Base-by-base conservation (phyloP, 37 sponge, comb jelly and placozoan species). In the Halichondria panicea region DNA sequence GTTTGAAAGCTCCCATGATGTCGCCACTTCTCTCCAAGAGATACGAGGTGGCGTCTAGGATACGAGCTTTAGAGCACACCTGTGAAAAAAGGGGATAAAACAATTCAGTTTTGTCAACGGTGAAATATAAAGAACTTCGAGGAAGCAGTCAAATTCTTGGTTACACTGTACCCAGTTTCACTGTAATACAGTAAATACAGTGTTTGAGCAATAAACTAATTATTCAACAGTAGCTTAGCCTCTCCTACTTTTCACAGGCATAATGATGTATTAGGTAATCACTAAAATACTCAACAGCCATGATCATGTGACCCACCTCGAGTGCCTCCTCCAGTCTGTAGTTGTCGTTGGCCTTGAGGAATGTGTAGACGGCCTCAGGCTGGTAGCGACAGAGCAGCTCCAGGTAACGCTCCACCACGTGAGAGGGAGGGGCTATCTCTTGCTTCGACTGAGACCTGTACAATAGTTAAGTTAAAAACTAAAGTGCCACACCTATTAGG, bases 1-100 rank as follows among this genome's bases (percentile, higher is more conserved):
- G 64, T 41, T 87, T 77, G 72, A 83, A 93, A 25, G 94, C 94
- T 72, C 83, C 94, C 55, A 81, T 64, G 21, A 79, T 55, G 64
- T 88, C 94, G 3, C 94, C 94, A 74, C 79, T 85, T 31, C 87
- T 66, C 55, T 93, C 94, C 83, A 88, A 45, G 25, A 93, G 75
- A 53, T 85, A 89, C 15, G 91, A 82, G 19, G 74, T 77, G 30
- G 94, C 91, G 62, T 89, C 90, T 36, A 73, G 28, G 7, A 93
- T 55, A 45, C 65, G 52, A 35, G 74, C 81, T 33, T 67, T 79
- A n/a, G 74, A 34, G 33, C 87, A 86, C 1, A 79, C 72, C 87
- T 86, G 62, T 37, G 43, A 46, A 25, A 43, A 5, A 42, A 3
- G 30, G n/a, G n/a, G n/a, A n/a, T n/a, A n/a, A n/a, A n/a, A n/a